Conservation (phyloP, 2,113 vertebrate species). For the Sorex fumeus region DNA sequence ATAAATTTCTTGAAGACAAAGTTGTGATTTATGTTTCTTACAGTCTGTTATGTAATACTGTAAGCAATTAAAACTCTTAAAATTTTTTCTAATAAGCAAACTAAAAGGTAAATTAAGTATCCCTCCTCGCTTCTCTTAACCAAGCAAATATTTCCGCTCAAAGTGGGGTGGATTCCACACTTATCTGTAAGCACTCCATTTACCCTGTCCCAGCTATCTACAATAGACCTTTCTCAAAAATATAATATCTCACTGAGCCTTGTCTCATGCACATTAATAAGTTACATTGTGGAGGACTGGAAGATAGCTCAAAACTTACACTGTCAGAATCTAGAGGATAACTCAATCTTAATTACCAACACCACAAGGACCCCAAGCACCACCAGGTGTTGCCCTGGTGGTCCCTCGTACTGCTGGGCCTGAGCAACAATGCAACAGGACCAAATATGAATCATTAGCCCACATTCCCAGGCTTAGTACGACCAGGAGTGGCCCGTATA, state of each 20-base stretch:
- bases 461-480: too few relatives aligned
- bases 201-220: background rate
- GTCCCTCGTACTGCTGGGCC: too few relatives aligned
- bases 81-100: background rate
- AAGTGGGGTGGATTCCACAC: slow-evolving; percentile 4
- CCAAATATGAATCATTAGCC: too few relatives aligned
- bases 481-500: too few relatives aligned
- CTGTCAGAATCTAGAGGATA: too few relatives aligned
- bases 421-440: too few relatives aligned
- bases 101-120: slow-evolving; percentile 49
- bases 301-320: too few relatives aligned
- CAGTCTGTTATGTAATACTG: slow-evolving; percentile 16
- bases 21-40: slow-evolving; percentile 26
- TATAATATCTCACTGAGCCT: background rate
- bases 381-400: too few relatives aligned
- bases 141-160: slow-evolving; percentile 26
- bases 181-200: background rate
- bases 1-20: slow-evolving; percentile 45
- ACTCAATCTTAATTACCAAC: too few relatives aligned
- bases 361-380: too few relatives aligned
- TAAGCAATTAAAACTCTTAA: background rate
- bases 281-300: too few relatives aligned
- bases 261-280: background rate
- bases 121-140: background rate
- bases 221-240: background rate